These are phyloP conservation scores for Chaenogobius annularis DNA, from an alignment of 2,113 vertebrate species.

Conservation along the genomic window DNA sequence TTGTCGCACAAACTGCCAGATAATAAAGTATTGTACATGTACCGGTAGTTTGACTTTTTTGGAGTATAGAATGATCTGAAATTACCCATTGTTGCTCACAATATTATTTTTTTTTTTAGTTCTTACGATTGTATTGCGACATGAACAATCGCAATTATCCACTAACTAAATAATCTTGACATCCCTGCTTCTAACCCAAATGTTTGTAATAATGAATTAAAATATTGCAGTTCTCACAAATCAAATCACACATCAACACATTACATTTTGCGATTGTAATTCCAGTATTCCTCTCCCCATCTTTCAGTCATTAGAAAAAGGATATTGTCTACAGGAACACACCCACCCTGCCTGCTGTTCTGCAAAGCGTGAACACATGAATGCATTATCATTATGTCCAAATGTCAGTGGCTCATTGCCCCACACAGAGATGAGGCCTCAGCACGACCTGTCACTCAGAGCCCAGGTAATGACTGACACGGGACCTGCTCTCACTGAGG, in stretches of 20 bases:
- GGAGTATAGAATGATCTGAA: no score
- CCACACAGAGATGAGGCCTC: conserved; percentile 27
- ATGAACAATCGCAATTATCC: no score
- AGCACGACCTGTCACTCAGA: conserved; percentile 42
- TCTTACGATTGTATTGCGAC: no score
- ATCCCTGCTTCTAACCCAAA: no score
- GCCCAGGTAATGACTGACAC: conserved; percentile 47
- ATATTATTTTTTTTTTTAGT: no score
- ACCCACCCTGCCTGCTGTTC: conserved; percentile 42
- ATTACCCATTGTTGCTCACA: no score
- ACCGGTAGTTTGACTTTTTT: no score
- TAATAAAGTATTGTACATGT: no score
- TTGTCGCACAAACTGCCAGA: no score
- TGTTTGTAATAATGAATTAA: neutral
- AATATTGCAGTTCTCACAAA: neutral
- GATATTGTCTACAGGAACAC: conserved; percentile 31
- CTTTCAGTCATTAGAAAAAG: conserved; percentile 8
- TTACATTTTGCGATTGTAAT: conserved; percentile 12
- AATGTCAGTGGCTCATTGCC: conserved; percentile 59
- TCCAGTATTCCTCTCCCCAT: neutral
- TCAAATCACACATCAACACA: neutral
- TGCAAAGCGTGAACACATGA: conserved; percentile 58
- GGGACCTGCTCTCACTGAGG: conserved; percentile 27
- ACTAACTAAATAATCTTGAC: no score
- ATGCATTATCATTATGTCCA: conserved; percentile 63